These are phyloP conservation scores for Melanargia galathea DNA, from an alignment of 2,888 invertebrate species.

Conservation along the genomic window DNA sequence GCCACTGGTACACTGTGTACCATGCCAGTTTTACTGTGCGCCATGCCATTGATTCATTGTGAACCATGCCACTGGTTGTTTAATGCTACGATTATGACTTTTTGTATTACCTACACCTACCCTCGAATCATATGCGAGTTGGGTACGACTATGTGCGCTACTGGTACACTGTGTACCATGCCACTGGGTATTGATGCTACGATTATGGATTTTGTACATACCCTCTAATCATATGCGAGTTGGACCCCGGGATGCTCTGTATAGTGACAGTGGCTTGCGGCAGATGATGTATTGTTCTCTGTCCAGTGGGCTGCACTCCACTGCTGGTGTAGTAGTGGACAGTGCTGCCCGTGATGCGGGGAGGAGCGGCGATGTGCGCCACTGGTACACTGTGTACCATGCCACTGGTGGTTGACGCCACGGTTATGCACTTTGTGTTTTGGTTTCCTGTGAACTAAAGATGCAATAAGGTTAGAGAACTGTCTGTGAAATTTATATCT, in stretches of 20 bases:
- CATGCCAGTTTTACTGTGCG: too few relatives aligned
- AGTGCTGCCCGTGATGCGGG: conserved; percentile 67
- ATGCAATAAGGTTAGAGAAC: not conserved
- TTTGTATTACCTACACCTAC: conserved; percentile 64
- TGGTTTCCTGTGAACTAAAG: conserved; percentile 63
- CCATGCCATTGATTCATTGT: too few relatives aligned
- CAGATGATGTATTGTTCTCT: conserved; percentile 61
- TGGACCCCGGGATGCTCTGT: conserved; percentile 68
- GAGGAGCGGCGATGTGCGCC: conserved; percentile 67
- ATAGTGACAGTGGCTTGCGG: conserved; percentile 73
- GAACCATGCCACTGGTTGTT: conserved; percentile 75
- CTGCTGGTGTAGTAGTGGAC: conserved; percentile 52
- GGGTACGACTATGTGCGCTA: conserved; percentile 67
- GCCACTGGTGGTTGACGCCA: conserved; percentile 74
- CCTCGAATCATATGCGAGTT: conserved; percentile 71
- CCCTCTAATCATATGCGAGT: conserved; percentile 72
- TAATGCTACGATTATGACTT: conserved; percentile 76
- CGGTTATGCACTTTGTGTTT: conserved; percentile 72
- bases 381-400: conserved; percentile 76
- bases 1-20: conserved; percentile 75
- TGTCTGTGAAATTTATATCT: not conserved
- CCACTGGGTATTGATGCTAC: conserved; percentile 76
- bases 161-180: conserved; percentile 74
- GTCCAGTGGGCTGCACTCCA: conserved; percentile 44
- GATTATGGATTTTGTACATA: conserved; percentile 70